Conservation (phyloP, 2,797 vertebrate genomes). For the Erethizon dorsatum region DNA sequence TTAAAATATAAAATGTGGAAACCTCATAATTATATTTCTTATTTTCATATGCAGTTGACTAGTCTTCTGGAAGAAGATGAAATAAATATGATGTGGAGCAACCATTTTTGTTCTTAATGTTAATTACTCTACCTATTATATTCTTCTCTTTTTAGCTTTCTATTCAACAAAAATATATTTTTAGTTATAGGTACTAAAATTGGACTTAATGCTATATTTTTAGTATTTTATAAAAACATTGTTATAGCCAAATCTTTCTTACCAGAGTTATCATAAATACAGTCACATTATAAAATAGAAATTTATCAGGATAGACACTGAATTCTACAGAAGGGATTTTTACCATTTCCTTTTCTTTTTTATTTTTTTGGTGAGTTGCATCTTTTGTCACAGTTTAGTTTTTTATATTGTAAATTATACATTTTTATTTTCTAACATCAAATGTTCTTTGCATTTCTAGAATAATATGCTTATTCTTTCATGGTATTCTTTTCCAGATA, state of each 20-base stretch:
- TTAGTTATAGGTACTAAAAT: neutral
- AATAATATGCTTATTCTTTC: neutral
- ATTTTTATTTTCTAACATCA: slow-evolving; percentile 27
- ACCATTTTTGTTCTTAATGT: neutral
- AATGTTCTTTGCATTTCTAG: slow-evolving; percentile 34
- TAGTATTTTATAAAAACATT: neutral
- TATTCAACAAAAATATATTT: slow-evolving; percentile 16
- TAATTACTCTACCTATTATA: neutral
- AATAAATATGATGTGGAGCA: neutral
- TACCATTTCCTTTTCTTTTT: neutral
- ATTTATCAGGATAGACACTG: neutral
- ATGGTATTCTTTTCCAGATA: neutral
- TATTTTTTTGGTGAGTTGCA: neutral
- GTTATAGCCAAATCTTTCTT: neutral
- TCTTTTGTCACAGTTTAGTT: neutral
- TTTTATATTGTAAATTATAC: neutral
- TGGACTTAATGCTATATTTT: neutral
- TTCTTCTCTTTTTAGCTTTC: neutral
- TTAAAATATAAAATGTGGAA: neutral
- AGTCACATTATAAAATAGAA: neutral
- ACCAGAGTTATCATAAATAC: neutral
- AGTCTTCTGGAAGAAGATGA: neutral
- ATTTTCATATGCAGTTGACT: neutral
- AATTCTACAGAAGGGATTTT: neutral
- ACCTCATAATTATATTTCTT: neutral